Evolutionary conservation across 2,888 invertebrate genomes (phyloP), one percentile per base, ranked within the genome.

Genomic region (Barypeithes pellucidus): DNA sequence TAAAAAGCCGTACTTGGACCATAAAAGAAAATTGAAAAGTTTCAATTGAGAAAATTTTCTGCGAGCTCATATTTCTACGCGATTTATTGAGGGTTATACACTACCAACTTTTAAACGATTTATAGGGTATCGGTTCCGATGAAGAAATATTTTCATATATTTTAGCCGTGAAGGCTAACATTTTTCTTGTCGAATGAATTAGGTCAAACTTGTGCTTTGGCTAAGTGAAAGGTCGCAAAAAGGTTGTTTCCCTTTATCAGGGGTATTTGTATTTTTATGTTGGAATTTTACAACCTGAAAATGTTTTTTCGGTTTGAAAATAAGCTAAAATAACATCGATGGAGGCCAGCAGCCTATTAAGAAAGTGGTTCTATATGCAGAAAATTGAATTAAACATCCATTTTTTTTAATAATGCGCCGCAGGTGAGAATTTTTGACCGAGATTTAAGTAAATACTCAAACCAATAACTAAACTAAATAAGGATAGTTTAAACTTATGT

Each of bases 1-100:
- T 81, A 80, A 83, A 83, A 81, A 81, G 82, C 82, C 81, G 83
- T 82, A 83, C 82, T 82, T 81, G 79, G 78, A 74, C 77, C 80
- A 78, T 83, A 82, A 83, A 82, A 80, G 79, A 81, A 81, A 81
- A 82, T 80, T 83, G 81, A 81, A 83, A 82, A 82, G 77, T 79
- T 79, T 77, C 76, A 76, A 76, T 76, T 73, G 62, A 22, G 45
- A 62, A 39, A 47, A 33, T 57, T 57, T 57, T 57, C 54, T n/a
- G 33, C 4, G 33, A 57, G 22, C 54, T 57, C 54, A 57, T 57
- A 57, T 33, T 57, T 57, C 54, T 57, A 57, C 33, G 9, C 33
- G 33, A 57, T 57, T 57, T 57, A 57, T 33, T 57, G 33, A 57
- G 54, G 54, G 33, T 57, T 57, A 57, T 33, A 57, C 33, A 57